A percentile compares a stretch with the other conserved stretches of the same genome.
These are phyloP conservation scores for Trissonchulus sp. DNA, from an alignment of 2,888 invertebrate genomes.

Conservation along the genomic window DNA sequence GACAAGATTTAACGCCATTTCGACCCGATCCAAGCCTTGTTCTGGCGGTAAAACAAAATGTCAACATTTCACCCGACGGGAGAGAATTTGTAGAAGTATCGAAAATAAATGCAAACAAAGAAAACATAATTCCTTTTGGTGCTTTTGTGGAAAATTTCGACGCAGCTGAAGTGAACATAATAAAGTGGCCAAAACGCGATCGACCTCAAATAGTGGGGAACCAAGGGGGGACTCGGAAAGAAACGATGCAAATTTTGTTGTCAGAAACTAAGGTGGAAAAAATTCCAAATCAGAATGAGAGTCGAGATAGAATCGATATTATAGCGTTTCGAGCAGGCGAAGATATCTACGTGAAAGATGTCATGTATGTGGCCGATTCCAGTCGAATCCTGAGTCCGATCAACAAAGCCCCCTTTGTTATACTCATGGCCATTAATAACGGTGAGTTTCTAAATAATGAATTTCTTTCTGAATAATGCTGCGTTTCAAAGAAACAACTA, in stretches of 20 bases:
- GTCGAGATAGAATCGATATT: background rate
- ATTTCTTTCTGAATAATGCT: too few relatives aligned
- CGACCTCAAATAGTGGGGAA: background rate
- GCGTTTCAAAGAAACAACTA: too few relatives aligned
- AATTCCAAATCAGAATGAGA: background rate
- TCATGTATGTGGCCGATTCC: background rate
- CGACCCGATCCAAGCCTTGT: background rate
- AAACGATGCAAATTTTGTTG: background rate
- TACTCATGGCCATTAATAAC: background rate
- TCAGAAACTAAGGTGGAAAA: background rate
- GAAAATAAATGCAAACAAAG: background rate
- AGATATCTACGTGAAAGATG: background rate
- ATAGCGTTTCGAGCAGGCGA: background rate
- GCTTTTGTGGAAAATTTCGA: background rate
- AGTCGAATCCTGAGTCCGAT: background rate
- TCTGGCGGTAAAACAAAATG: background rate
- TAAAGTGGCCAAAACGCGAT: background rate
- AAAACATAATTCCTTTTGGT: background rate
- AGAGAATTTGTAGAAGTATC: background rate
- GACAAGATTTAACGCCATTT: background rate
- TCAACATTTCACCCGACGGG: background rate
- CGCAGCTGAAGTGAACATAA: background rate
- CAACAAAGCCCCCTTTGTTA: background rate
- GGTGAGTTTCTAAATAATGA: too few relatives aligned
- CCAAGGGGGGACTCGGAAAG: background rate